Conservation (phyloP, 1,140 invertebrate genomes). For the Idris sp. region DNA sequence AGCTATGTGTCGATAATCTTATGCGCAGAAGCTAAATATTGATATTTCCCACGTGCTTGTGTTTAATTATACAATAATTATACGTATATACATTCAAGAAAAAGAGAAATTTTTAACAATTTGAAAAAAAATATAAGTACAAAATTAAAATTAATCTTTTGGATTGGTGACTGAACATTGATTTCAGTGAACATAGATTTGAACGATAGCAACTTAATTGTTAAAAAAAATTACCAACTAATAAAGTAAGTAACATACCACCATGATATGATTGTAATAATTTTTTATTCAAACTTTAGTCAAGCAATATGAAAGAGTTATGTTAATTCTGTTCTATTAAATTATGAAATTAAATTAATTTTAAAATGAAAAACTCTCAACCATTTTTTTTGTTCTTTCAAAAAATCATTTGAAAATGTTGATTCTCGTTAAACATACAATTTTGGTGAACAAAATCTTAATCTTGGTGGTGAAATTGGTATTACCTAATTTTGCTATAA, state of each 20-base stretch:
- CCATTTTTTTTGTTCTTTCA: too few species aligned
- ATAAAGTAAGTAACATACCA: constrained; percentile 69
- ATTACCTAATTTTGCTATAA: constrained; percentile 71
- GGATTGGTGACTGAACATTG: constrained; percentile 62
- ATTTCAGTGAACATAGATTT: too few species aligned
- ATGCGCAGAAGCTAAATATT: constrained; percentile 53
- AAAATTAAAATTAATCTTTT: constrained; percentile 71
- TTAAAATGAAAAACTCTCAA: too few species aligned
- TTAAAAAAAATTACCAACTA: constrained; percentile 74
- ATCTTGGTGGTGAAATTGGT: constrained; percentile 74
- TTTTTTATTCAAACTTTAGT: too few species aligned
- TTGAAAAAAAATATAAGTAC: constrained; percentile 52
- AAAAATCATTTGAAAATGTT: too few species aligned
- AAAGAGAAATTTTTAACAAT: constrained; percentile 25
- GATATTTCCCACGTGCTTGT: constrained; percentile 22
- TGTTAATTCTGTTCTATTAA: too few species aligned
- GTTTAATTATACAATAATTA: constrained; percentile 50
- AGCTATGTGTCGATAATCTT: constrained; percentile 56
- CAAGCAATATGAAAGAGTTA: too few species aligned
- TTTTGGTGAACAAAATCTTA: too few species aligned
- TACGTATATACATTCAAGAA: constrained; percentile 62
- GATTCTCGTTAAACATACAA: constrained; percentile 45
- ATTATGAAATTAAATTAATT: too few species aligned
- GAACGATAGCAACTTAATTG: constrained; percentile 54
- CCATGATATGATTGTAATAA: too few species aligned